phyloP scores from a whole-genome alignment of 2,113 vertebrate genomes.

The Indri indri region DNA sequence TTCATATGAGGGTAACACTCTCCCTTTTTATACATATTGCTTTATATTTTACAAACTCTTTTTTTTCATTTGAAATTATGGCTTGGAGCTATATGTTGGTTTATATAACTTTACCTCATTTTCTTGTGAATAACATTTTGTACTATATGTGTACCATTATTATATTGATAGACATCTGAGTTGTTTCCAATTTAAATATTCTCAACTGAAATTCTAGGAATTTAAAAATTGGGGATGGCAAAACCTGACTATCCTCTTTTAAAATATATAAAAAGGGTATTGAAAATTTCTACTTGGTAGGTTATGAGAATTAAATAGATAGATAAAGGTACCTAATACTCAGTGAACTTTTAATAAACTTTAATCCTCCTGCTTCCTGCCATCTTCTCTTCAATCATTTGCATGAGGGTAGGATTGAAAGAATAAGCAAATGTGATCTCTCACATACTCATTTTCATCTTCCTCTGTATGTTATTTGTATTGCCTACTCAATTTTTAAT shows the following conservation, averaged over 20 bases:
- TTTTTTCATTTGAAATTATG: slow-evolving; percentile 40
- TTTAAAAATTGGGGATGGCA: neutral
- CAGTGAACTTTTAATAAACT: neutral
- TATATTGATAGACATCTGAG: neutral
- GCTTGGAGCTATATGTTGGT: neutral
- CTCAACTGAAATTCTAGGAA: slow-evolving; percentile 37
- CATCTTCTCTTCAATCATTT: neutral
- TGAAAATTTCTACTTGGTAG: neutral
- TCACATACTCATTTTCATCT: neutral
- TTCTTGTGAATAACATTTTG: slow-evolving; percentile 22
- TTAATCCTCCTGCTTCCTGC: neutral
- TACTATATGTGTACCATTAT: neutral
- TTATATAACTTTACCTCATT: slow-evolving; percentile 14
- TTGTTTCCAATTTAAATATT: slow-evolving; percentile 29
- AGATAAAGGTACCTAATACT: neutral
- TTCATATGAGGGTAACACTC: neutral
- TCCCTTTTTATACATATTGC: neutral
- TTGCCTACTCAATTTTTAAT: neutral
- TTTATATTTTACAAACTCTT: slow-evolving; percentile 11
- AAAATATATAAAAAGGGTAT: neutral
- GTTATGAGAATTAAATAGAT: neutral
- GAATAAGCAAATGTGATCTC: neutral
- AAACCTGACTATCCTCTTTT: neutral
- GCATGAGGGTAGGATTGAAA: neutral
- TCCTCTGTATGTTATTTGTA: neutral